Evolutionary conservation across 2,888 invertebrate species (phyloP).

Genomic region (Lobophora halterata): DNA sequence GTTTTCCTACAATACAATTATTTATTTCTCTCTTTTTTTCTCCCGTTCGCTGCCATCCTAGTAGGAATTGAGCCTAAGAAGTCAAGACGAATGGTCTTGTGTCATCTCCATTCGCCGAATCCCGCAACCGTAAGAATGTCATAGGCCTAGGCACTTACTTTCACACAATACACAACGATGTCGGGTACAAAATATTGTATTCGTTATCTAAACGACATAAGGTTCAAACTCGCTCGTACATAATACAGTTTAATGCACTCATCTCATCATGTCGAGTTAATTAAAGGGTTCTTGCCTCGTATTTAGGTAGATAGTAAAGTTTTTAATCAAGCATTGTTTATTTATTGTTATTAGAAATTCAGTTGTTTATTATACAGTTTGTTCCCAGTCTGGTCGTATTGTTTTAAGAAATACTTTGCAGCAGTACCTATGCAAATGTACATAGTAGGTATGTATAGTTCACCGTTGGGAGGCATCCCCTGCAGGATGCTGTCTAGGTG

Average conservation of each 20-base stretch:
- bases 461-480: too few species aligned
- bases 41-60: too few species aligned
- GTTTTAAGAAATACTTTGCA: slow-evolving; percentile 50
- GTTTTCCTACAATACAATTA: too few species aligned
- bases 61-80: too few species aligned
- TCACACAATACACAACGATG: too few species aligned
- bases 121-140: too few species aligned
- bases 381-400: slow-evolving; percentile 51
- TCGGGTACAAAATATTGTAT: too few species aligned
- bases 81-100: too few species aligned
- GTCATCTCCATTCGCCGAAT: too few species aligned
- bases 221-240: slow-evolving; percentile 11
- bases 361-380: slow-evolving; percentile 50
- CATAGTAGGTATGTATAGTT: slow-evolving; percentile 38
- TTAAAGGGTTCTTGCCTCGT: slow-evolving; percentile 21
- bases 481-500: too few species aligned
- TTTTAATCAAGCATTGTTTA: slow-evolving; percentile 59
- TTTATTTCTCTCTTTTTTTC: too few species aligned
- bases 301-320: slow-evolving; percentile 27
- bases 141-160: too few species aligned
- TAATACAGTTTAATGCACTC: slow-evolving; percentile 25
- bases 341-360: slow-evolving; percentile 48
- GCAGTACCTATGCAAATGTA: slow-evolving; percentile 66
- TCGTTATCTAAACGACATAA: slow-evolving; percentile 16
- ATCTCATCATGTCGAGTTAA: slow-evolving; percentile 25